These are phyloP conservation scores for Salarias fasciatus DNA, from an alignment of 2,797 vertebrate species.

Conservation along the genomic window DNA sequence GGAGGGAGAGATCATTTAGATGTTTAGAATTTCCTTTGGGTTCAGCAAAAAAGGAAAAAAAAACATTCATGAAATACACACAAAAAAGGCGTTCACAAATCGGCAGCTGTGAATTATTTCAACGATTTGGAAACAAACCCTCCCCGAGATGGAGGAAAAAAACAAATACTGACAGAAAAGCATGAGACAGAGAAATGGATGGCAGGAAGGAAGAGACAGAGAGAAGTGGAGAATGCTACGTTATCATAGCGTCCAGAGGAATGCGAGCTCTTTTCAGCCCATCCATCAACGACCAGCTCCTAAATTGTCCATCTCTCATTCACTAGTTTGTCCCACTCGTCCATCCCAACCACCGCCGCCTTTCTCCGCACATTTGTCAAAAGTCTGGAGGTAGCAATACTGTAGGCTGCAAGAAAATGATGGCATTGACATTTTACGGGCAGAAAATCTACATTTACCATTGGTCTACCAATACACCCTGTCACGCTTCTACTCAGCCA, in stretches of 20 bases:
- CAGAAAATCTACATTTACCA: conserved; percentile 58
- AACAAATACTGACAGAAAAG: conserved; percentile 36
- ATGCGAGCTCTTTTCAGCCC: conserved; percentile 58
- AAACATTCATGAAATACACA: conserved; percentile 47
- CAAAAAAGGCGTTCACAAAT: conserved; percentile 47
- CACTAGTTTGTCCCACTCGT: conserved; percentile 4
- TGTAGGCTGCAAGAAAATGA: conserved; percentile 47
- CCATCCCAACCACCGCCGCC: too few relatives aligned
- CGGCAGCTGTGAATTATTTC: conserved; percentile 28
- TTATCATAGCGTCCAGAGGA: conserved; percentile 71
- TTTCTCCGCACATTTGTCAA: conserved; percentile 6
- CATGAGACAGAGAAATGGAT: conserved; percentile 40
- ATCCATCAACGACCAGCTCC: conserved; percentile 67
- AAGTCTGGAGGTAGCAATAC: conserved; percentile 39
- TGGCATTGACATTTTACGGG: conserved; percentile 55
- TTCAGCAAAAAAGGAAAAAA: conserved; percentile 34
- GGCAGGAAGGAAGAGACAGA: conserved; percentile 35
- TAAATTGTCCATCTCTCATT: conserved; percentile 54
- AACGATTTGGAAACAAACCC: conserved; percentile 16
- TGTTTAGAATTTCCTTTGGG: conserved; percentile 45
- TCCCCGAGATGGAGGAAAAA: conserved; percentile 17
- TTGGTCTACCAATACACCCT: conserved; percentile 56
- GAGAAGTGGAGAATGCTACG: conserved; percentile 33
- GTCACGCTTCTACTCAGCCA: conserved; percentile 32
- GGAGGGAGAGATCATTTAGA: conserved; percentile 58